These are phyloP conservation scores for Phodopus roborovskii DNA, from an alignment of 2,113 vertebrate species.

Conservation along the genomic window DNA sequence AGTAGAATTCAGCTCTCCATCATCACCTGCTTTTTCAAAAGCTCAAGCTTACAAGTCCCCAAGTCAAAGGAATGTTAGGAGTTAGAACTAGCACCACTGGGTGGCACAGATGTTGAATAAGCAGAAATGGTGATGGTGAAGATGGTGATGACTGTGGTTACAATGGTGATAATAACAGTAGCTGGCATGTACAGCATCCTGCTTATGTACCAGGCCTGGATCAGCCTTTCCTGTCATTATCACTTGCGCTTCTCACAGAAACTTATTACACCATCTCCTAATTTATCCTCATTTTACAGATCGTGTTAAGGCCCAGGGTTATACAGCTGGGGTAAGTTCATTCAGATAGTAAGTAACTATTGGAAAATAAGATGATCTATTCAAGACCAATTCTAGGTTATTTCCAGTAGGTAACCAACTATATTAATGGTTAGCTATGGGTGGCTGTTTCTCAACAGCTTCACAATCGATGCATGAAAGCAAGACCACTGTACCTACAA, in stretches of 20 bases:
- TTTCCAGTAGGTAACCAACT: not conserved
- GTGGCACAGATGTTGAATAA: not conserved
- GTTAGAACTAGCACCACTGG: not conserved
- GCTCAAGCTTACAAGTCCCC: not conserved
- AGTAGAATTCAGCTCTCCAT: not conserved
- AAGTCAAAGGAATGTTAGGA: not conserved
- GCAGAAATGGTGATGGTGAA: not conserved
- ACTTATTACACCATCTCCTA: not conserved
- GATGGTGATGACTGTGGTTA: too few species aligned
- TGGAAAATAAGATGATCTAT: not conserved
- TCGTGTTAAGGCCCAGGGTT: not conserved
- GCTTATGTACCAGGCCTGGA: not conserved
- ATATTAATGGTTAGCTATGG: not conserved
- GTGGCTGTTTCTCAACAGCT: not conserved
- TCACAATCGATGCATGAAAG: not conserved
- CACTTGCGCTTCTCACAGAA: not conserved
- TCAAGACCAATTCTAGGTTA: not conserved
- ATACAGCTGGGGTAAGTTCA: not conserved
- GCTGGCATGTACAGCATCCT: too few species aligned
- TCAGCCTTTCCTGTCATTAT: not conserved
- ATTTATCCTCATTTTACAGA: not conserved
- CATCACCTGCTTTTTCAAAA: not conserved
- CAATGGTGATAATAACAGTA: not conserved
- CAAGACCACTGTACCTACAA: not conserved
- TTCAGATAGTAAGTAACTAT: not conserved